These are phyloP conservation scores for Eulemur rufifrons DNA, from an alignment of 2,113 vertebrate genomes.

Conservation along the genomic window DNA sequence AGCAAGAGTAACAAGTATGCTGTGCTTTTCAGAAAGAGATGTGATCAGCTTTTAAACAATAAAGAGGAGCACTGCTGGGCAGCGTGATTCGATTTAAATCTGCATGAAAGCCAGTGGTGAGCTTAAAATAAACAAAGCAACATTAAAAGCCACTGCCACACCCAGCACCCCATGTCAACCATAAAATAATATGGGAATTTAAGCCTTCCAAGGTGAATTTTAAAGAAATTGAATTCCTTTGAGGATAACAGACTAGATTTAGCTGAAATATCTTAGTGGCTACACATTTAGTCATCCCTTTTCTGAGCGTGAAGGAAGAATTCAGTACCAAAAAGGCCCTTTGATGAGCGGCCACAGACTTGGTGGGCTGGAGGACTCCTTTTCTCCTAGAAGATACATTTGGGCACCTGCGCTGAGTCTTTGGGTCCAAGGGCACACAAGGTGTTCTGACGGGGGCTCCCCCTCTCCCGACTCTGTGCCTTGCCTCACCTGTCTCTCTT, in stretches of 20 bases:
- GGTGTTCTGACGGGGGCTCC: not conserved
- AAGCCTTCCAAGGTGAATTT: conserved; percentile 59
- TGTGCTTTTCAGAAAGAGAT: conserved; percentile 70
- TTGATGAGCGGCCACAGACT: not conserved
- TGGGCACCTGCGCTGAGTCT: not conserved
- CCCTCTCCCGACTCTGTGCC: not conserved
- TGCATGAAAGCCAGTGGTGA: conserved; percentile 52
- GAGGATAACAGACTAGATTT: conserved; percentile 57
- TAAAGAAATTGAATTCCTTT: conserved; percentile 65
- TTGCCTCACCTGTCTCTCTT: not conserved
- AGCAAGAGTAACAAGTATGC: conserved; percentile 66
- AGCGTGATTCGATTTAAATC: conserved; percentile 73
- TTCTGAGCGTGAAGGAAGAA: not conserved
- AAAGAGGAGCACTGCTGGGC: conserved; percentile 60
- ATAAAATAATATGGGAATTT: conserved; percentile 49
- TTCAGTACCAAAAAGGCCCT: not conserved
- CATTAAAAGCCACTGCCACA: conserved; percentile 53
- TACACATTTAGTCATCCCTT: conserved; percentile 1
- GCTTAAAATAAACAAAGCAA: conserved; percentile 74
- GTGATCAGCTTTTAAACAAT: conserved; percentile 76
- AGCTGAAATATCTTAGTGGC: conserved; percentile 35
- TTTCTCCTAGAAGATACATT: not conserved
- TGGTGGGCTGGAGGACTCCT: not conserved
- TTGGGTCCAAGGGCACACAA: not conserved
- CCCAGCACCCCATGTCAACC: conserved; percentile 43